Evolutionary conservation across 2,888 invertebrate genomes (phyloP), one percentile per base, ranked within the genome.

Genomic region (Cephus pygmeus): DNA sequence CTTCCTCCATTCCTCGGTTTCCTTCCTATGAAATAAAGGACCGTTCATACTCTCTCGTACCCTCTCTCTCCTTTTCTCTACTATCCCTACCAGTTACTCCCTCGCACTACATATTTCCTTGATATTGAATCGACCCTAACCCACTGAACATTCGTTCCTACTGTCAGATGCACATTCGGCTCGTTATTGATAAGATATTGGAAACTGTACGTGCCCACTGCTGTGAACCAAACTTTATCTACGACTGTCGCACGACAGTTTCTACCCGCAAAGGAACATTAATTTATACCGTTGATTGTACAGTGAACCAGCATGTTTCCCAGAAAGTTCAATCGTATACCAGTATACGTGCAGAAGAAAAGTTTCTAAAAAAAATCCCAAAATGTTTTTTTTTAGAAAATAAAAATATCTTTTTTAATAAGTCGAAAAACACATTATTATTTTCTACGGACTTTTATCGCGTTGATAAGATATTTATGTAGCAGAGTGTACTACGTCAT

Each of bases 181-280:
- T 30, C 30, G 74, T 35, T 74, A 35, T 74, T 34, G 74, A 74
- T 74, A 74, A 74, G 74, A 74, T 74, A 74, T 74, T 74, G 74
- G 71, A 71, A 71, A 71, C 15, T 71, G 30, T 30, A 71, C 71
- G 71, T 31, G 71, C 31, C 56, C 56, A 9, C 23, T 56, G 9
- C 56, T 56, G 56, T 56, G 56, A 56, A 56, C 56, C 56, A 9
- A 56, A 23, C 56, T 56, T 56, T 56, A 56, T 56, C 56, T 56
- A 23, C 56, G 56, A 9, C 56, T 9, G 56, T 56, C 56, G 23
- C 23, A 9, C 56, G 56, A 56, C 56, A 56, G 56, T 56, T 23
- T 56, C 56, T 56, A 56, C 56, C 56, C 56, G 15, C 56, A 56
- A 56, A 23, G 23, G 9, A 3, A 56, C 56, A 56, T 56, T 56